These are phyloP conservation scores for Natator depressus DNA, from an alignment of 2,113 vertebrate species.

Conservation along the genomic window DNA sequence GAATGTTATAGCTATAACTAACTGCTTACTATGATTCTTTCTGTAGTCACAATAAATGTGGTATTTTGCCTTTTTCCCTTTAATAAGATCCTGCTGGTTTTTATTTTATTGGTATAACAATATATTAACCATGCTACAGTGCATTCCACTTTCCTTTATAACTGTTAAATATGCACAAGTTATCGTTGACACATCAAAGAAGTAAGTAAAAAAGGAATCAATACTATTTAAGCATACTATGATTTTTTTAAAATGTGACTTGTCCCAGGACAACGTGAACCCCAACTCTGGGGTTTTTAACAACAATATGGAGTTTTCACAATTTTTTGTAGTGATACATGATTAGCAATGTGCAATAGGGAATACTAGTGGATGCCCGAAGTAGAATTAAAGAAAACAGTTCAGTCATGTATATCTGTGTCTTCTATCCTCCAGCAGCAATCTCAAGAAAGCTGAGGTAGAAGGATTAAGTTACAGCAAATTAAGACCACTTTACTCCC, in stretches of 20 bases:
- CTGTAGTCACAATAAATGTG: too few relatives aligned
- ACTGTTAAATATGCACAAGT: background rate
- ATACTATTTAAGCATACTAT: background rate
- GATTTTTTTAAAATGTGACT: conserved; percentile 12
- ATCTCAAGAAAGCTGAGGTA: conserved; percentile 13
- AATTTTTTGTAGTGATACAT: background rate
- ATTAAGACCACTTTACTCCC: background rate
- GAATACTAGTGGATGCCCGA: background rate
- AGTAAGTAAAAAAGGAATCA: background rate
- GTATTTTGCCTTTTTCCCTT: too few relatives aligned
- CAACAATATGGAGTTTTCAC: background rate
- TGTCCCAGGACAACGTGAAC: background rate
- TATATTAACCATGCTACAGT: background rate
- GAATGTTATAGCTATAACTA: too few relatives aligned
- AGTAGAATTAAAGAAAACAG: background rate
- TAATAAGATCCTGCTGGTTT: too few relatives aligned
- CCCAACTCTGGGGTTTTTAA: background rate
- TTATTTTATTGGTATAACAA: too few relatives aligned
- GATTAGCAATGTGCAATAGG: background rate
- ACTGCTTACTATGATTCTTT: too few relatives aligned
- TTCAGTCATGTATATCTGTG: rapidly evolving
- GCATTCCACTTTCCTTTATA: background rate
- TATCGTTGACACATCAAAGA: background rate
- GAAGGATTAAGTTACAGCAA: conserved; percentile 19
- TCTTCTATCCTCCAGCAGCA: background rate